Conservation (phyloP, 2,888 invertebrate genomes). For the Ormyrus thymus region DNA sequence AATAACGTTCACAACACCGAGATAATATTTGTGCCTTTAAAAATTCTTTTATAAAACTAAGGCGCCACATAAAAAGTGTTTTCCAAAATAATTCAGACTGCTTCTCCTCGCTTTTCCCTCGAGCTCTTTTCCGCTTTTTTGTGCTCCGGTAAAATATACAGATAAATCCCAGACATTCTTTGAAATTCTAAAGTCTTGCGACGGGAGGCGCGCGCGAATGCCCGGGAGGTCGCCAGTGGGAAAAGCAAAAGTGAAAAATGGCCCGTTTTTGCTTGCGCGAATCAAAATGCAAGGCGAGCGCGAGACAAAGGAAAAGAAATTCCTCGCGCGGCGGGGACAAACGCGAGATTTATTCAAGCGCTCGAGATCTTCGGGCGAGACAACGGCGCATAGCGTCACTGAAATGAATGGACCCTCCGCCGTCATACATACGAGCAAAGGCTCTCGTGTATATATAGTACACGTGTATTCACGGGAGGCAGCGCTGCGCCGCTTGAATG, state of each 20-base stretch:
- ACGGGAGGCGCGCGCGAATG: not conserved
- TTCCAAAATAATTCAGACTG: no score
- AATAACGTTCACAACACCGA: no score
- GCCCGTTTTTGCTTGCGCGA: no score
- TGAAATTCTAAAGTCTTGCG: no score
- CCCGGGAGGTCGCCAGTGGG: not conserved
- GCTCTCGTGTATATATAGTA: not conserved
- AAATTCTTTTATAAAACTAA: no score
- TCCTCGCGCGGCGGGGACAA: not conserved
- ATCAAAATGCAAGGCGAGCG: not conserved
- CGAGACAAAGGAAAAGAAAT: constrained; percentile 15
- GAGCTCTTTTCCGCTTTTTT: no score
- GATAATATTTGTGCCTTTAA: no score
- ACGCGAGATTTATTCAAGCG: not conserved
- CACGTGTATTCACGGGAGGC: not conserved
- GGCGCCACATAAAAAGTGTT: no score
- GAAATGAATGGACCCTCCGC: constrained; percentile 12
- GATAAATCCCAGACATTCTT: no score
- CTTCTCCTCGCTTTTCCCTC: no score
- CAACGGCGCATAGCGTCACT: constrained; percentile 1
- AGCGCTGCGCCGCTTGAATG: constrained; percentile 1
- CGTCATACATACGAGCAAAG: not conserved
- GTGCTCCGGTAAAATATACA: no score
- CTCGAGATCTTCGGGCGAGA: constrained; percentile 1
- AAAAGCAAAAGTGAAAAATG: constrained; percentile 1